A percentile compares a stretch with the other conserved stretches of the same genome.
Conservation (phyloP, 2,888 invertebrate species). For the Athripsodes cinereus region DNA sequence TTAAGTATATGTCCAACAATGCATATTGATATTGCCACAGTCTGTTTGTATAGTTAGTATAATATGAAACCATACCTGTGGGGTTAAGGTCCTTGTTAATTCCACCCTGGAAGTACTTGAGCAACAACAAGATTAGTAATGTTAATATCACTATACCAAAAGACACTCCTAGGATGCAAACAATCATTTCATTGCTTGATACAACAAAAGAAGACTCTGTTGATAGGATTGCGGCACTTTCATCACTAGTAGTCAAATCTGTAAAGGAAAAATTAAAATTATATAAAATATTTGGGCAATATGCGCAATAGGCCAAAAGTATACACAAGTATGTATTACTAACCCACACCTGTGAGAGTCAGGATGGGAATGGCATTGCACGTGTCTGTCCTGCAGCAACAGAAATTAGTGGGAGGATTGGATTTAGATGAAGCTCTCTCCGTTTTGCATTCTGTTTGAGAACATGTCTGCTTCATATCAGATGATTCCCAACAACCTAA, state of each 20-base stretch:
- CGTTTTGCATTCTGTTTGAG: conserved; percentile 50
- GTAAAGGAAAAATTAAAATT: too few species aligned
- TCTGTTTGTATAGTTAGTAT: too few species aligned
- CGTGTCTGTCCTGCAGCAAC: conserved; percentile 73
- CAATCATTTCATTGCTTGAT: neutral
- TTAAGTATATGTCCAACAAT: too few species aligned
- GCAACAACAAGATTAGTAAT: neutral
- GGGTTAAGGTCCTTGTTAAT: neutral
- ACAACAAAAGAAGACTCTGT: neutral
- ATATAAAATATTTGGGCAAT: too few species aligned
- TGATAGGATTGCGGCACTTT: neutral
- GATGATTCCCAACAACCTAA: conserved; percentile 53
- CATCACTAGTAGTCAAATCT: neutral
- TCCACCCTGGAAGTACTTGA: neutral
- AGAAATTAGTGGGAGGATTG: conserved; percentile 63
- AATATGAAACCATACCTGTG: neutral
- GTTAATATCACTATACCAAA: neutral
- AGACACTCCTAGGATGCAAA: neutral
- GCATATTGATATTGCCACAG: too few species aligned
- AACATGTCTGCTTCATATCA: conserved; percentile 50
- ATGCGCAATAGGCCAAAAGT: too few species aligned
- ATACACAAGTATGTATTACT: too few species aligned
- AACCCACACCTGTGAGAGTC: neutral
- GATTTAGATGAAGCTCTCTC: conserved; percentile 51
- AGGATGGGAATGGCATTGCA: conserved; percentile 65